Evolutionary conservation across 2,113 vertebrate genomes (phyloP).

Genomic region (Columbina picui): DNA sequence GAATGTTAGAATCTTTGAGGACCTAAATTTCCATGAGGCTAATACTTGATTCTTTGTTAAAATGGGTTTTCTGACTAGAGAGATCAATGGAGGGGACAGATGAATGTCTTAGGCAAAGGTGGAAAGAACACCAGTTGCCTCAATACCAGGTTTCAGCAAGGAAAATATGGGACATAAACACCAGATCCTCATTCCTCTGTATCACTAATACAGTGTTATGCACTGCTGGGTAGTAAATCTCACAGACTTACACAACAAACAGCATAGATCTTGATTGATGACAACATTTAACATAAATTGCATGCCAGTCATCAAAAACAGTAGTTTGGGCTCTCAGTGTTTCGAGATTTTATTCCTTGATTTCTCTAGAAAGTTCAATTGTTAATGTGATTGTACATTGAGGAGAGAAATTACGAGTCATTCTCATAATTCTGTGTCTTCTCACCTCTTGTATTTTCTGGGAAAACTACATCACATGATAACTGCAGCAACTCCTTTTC

Average conservation of each 20-base stretch:
- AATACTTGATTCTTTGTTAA: background rate
- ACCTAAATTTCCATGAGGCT: background rate
- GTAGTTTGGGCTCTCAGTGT: background rate
- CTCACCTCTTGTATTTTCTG: constrained; percentile 23
- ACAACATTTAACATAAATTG: background rate
- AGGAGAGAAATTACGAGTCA: background rate
- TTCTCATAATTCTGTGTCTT: background rate
- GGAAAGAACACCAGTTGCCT: background rate
- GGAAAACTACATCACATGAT: background rate
- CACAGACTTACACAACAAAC: background rate
- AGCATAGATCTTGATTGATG: background rate
- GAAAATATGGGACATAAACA: background rate
- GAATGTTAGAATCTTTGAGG: background rate
- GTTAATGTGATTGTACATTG: background rate
- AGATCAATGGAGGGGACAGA: background rate
- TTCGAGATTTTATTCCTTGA: background rate
- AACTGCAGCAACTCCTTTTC: background rate
- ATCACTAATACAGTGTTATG: background rate
- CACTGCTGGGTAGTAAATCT: background rate
- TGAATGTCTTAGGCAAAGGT: background rate
- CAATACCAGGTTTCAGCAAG: background rate
- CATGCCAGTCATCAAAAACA: background rate
- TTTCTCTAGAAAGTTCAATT: background rate
- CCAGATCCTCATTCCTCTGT: background rate
- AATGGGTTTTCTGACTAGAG: background rate